Conservation (phyloP, 2,113 vertebrate species). For the Sapajus apella region DNA sequence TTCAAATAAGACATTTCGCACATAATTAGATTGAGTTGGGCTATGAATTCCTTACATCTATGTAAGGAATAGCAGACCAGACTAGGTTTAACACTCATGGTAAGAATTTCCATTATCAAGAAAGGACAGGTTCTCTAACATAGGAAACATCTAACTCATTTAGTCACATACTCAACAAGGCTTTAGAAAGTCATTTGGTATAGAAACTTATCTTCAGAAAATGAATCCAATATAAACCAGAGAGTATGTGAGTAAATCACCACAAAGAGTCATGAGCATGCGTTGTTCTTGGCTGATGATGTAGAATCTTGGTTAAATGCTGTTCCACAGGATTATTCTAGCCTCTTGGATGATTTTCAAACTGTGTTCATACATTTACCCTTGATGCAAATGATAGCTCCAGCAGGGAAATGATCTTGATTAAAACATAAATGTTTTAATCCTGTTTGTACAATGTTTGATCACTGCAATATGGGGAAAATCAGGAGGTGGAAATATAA, state of each 20-base stretch:
- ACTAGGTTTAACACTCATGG: background rate
- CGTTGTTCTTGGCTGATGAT: background rate
- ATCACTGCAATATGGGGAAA: constrained; percentile 44
- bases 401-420: constrained; percentile 21
- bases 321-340: background rate
- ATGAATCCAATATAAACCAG: background rate
- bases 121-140: background rate
- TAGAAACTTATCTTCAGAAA: background rate
- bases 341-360: constrained; percentile 6
- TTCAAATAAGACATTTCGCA: background rate
- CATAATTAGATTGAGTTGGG: background rate
- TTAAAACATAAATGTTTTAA: constrained; percentile 33
- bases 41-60: background rate
- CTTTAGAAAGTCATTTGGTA: background rate
- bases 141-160: background rate
- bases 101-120: background rate
- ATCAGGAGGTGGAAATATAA: background rate
- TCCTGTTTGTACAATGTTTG: constrained; percentile 20
- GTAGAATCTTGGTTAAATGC: constrained; percentile 14
- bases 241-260: background rate
- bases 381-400: constrained; percentile 14
- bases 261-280: background rate
- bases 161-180: background rate
- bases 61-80: background rate
- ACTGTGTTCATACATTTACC: background rate